Evolutionary conservation across 2,797 vertebrate genomes (phyloP).

Genomic region (Periparus ater): DNA sequence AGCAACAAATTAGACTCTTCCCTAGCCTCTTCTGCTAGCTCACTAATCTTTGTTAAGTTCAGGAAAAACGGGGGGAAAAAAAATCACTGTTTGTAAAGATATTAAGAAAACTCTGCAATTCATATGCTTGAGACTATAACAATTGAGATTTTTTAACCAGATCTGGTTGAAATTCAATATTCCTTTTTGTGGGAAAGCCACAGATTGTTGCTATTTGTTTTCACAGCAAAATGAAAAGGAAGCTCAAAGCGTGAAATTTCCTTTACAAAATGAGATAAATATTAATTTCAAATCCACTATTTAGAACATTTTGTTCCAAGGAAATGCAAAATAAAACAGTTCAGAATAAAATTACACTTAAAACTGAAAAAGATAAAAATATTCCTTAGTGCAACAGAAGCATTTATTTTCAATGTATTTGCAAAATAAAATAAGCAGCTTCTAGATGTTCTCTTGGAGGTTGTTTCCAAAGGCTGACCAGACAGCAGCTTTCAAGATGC

Average conservation of each 20-base stretch:
- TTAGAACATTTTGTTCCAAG: background rate
- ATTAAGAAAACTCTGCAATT: background rate
- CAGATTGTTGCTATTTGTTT: background rate
- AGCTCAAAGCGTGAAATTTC: background rate
- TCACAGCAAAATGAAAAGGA: background rate
- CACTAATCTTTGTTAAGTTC: constrained; percentile 19
- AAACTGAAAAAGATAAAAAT: background rate
- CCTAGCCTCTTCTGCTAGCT: background rate
- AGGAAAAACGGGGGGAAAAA: background rate
- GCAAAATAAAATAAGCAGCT: background rate
- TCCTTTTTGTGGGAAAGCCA: background rate
- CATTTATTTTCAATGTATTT: background rate
- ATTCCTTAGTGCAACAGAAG: background rate
- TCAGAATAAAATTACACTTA: background rate
- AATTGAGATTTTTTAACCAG: background rate
- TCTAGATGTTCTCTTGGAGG: background rate
- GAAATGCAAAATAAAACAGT: background rate
- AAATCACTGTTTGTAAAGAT: background rate
- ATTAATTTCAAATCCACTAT: constrained; percentile 5
- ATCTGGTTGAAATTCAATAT: background rate
- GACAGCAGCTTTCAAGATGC: background rate
- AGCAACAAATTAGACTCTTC: constrained; percentile 30
- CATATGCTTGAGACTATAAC: background rate
- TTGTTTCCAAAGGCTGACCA: background rate
- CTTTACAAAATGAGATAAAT: background rate